These are phyloP conservation scores for Alectoris magna DNA, from an alignment of 2,797 vertebrate species.

Conservation along the genomic window DNA sequence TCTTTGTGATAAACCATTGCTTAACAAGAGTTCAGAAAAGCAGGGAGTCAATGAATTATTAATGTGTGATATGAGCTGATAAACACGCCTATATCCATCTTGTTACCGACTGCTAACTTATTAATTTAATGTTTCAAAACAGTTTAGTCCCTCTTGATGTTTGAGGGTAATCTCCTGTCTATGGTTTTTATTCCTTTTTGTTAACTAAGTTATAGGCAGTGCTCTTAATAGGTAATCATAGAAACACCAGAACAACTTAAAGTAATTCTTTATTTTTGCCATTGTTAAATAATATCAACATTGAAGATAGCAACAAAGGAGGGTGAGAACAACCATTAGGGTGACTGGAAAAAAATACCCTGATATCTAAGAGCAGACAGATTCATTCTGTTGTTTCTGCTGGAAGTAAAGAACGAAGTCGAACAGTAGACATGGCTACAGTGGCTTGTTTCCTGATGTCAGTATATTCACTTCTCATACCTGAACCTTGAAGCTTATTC, in stretches of 20 bases:
- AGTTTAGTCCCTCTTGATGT: background rate
- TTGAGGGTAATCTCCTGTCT: background rate
- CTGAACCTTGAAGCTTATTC: background rate
- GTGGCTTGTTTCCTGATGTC: background rate
- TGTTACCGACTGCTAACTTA: background rate
- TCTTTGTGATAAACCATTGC: background rate
- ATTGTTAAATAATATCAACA: background rate
- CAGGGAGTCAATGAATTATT: background rate
- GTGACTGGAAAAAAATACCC: background rate
- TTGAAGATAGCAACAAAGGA: background rate
- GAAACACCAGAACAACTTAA: background rate
- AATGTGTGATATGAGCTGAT: background rate
- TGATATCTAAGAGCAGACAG: background rate
- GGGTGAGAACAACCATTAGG: background rate
- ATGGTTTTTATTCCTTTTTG: background rate
- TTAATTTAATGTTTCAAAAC: background rate
- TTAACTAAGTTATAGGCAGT: background rate
- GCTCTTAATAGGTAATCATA: background rate
- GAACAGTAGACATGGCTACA: background rate
- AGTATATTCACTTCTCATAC: background rate
- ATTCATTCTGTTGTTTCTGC: background rate
- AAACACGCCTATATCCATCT: background rate
- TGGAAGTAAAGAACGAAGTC: background rate
- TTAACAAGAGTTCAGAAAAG: background rate
- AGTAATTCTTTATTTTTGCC: background rate